Percentiles rank a stretch among this genome's conserved stretches.
Evolutionary conservation across 1,140 invertebrate species (phyloP).

Genomic region (Daktulosphaira vitifoliae): DNA sequence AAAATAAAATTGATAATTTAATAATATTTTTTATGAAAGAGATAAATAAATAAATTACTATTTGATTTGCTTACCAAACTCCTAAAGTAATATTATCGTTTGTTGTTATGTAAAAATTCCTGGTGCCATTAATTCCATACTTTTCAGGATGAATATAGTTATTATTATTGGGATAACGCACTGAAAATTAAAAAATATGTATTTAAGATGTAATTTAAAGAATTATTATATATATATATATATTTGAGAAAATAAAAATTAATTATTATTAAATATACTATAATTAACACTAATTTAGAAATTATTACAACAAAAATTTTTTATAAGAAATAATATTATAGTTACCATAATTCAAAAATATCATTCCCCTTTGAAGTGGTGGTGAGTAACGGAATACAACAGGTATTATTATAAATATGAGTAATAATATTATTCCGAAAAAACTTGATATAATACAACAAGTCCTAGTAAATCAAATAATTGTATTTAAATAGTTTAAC

Average conservation of each 20-base stretch:
- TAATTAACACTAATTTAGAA: no score
- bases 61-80: slow-evolving; percentile 46
- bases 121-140: slow-evolving; percentile 51
- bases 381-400: slow-evolving; percentile 13
- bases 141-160: slow-evolving; percentile 53
- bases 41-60: no score
- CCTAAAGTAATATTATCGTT: slow-evolving; percentile 53
- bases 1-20: no score
- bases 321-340: no score
- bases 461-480: no score
- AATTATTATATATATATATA: no score
- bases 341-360: slow-evolving; percentile 23
- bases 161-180: slow-evolving; percentile 52
- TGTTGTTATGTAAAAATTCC: slow-evolving; percentile 62
- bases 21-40: no score
- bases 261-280: no score
- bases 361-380: slow-evolving; percentile 2
- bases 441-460: background rate
- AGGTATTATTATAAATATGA: background rate
- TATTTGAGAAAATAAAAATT: no score
- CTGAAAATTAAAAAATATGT: slow-evolving; percentile 42
- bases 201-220: no score
- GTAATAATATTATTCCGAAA: background rate
- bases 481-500: no score
- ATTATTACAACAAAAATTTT: no score